Conservation (phyloP, 2,888 invertebrate genomes). For the Bugula neritina region DNA sequence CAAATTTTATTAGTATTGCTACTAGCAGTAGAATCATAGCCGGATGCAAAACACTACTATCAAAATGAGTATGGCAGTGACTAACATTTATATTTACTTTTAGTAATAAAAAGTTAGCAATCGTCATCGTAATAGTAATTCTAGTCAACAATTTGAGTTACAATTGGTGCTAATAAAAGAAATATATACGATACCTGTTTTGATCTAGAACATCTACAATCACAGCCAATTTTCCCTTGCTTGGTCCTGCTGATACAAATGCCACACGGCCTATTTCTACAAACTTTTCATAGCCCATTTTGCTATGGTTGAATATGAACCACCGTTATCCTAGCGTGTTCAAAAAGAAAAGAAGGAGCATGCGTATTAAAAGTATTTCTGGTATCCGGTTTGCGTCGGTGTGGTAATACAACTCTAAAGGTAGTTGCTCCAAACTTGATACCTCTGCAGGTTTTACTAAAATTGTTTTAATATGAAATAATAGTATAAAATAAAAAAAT, state of each 20-base stretch:
- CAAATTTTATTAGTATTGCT: neutral
- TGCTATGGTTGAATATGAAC: neutral
- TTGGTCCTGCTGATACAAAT: constrained; percentile 80
- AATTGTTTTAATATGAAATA: too few species aligned
- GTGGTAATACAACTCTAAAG: neutral
- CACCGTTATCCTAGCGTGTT: constrained; percentile 7
- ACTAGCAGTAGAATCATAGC: neutral
- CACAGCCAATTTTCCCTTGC: constrained; percentile 83
- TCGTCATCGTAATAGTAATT: neutral
- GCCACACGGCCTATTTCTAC: constrained; percentile 97
- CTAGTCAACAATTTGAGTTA: neutral
- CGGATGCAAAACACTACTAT: neutral
- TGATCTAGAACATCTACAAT: constrained; percentile 97
- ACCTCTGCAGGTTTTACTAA: too few species aligned
- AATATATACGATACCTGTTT: constrained; percentile 67
- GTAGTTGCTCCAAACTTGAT: too few species aligned
- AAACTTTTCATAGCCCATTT: constrained; percentile 56
- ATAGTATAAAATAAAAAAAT: too few species aligned
- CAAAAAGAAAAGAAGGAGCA: neutral
- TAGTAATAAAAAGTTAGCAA: neutral
- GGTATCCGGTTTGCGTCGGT: neutral
- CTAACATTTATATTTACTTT: neutral
- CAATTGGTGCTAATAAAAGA: neutral
- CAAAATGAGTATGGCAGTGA: neutral
- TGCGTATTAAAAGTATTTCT: neutral